Percentiles rank a stretch among this genome's conserved stretches.
Evolutionary conservation across 2,797 vertebrate genomes (phyloP).

Genomic region (Huso huso): DNA sequence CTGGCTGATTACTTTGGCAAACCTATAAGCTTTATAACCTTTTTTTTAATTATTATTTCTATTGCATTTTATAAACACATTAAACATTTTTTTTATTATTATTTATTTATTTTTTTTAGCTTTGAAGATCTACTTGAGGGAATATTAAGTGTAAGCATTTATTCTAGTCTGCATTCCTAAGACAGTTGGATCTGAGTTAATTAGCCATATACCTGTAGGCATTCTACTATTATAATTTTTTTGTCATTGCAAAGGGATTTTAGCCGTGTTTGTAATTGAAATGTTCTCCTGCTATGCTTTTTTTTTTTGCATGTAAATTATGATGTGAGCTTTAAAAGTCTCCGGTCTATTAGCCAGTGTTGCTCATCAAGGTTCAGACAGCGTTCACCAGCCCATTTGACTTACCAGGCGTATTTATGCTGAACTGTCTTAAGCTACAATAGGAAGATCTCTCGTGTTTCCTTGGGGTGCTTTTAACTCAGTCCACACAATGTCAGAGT

Average conservation of each 20-base stretch:
- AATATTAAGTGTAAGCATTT: conserved; percentile 64
- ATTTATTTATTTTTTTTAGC: conserved; percentile 29
- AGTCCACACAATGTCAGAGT: conserved; percentile 35
- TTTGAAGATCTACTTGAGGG: conserved; percentile 67
- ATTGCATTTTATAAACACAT: conserved; percentile 63
- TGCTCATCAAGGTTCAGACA: conserved; percentile 46
- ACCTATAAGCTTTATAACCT: conserved; percentile 46
- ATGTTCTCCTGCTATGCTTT: conserved; percentile 51
- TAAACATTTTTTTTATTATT: background rate
- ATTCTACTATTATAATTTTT: conserved; percentile 34
- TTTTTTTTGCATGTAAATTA: conserved; percentile 55
- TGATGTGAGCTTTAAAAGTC: conserved; percentile 50
- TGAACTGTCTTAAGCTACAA: conserved; percentile 9
- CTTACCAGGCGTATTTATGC: background rate
- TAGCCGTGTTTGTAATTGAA: conserved; percentile 45
- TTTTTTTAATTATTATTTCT: conserved; percentile 60
- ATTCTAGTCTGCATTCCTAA: conserved; percentile 56
- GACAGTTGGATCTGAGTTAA: conserved; percentile 68
- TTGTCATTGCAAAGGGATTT: too few relatives aligned
- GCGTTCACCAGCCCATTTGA: too few relatives aligned
- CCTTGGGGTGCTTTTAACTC: conserved; percentile 48
- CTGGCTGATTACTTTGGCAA: conserved; percentile 28
- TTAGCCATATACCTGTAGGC: conserved; percentile 68
- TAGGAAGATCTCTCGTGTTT: conserved; percentile 35
- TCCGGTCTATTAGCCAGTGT: conserved; percentile 50